Conservation (phyloP, 2,888 invertebrate species). For the Osmoderma eremita region DNA sequence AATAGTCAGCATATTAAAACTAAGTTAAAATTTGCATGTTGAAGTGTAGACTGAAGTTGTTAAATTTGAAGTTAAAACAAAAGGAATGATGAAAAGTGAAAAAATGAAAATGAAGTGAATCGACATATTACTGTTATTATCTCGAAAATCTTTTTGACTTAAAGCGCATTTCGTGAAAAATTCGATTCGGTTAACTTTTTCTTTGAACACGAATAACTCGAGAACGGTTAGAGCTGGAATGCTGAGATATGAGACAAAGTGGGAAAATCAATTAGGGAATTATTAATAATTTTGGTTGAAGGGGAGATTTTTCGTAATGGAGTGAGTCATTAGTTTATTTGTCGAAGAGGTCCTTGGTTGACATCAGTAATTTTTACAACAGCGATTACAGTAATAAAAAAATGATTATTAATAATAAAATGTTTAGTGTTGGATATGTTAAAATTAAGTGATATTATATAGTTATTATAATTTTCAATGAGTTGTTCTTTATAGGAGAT, state of each 20-base stretch:
- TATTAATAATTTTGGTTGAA: conserved; percentile 69
- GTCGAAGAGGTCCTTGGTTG: conserved; percentile 67
- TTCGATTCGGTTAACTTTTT: no score
- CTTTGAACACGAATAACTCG: no score
- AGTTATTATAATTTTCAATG: conserved; percentile 40
- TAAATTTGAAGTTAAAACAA: no score
- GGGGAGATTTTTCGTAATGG: conserved; percentile 65
- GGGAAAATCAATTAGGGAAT: conserved; percentile 70
- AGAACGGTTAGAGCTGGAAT: no score
- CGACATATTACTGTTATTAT: no score
- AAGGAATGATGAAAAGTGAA: no score
- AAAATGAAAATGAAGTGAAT: no score
- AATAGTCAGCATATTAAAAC: no score
- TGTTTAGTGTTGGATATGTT: conserved; percentile 65
- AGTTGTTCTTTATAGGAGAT: conserved; percentile 26
- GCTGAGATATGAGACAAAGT: conserved; percentile 70
- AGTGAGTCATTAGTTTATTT: conserved; percentile 65
- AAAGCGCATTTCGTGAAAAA: no score
- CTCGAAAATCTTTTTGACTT: no score
- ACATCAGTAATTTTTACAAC: conserved; percentile 70
- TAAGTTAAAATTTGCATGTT: no score
- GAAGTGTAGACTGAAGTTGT: no score
- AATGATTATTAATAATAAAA: conserved; percentile 68
- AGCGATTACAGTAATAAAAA: conserved; percentile 70
- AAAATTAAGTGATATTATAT: conserved; percentile 63